Evolutionary conservation across 2,888 invertebrate species (phyloP), one percentile per base, ranked within the genome.

Genomic region (Phengaris alcon): DNA sequence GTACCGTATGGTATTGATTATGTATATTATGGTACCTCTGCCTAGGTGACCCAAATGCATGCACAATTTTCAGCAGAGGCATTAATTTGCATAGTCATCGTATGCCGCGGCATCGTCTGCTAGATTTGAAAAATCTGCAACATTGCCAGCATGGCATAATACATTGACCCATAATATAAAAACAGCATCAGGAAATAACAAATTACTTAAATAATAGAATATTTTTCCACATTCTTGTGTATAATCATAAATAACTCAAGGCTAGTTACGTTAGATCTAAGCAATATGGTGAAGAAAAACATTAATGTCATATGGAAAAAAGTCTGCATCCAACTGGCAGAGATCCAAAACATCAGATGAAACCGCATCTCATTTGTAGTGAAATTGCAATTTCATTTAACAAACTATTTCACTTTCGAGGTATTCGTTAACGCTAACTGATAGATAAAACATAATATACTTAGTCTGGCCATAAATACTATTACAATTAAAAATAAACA

Each of bases 291-390:
- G 22, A 22, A 46, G 46, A n/a, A 68, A 68, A 68, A 46, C 68
- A 68, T 12, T 68, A 44, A n/a, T 44, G 59, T n/a, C 13, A 68
- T 68, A 68, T 68, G 9, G 68, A 68, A 48, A 72, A 72, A 72
- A 72, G 72, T 10, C 54, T 54, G 52, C 52, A 52, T 52, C 52
- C 72, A 72, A 12, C 51, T 72, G 72, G 72, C 72, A 54, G 35
- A 13, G 52, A 52, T 52, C 52, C 72, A 72, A 72, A 72, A 6
- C 72, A 52, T 22, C 72, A 52, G 54, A 72, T 72, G 44, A 54
- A 72, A 72, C 35, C 48, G 72, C 72, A 72, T 52, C 52, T 72
- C 72, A 72, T 72, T 72, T 72, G 72, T 52, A 22, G 48, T 22
- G 72, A 22, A 22, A 72, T 35, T 72, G 22, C 54, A 46, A 72